These are phyloP conservation scores for Eurosta solidaginis DNA, from an alignment of 1,140 invertebrate species.

Conservation along the genomic window DNA sequence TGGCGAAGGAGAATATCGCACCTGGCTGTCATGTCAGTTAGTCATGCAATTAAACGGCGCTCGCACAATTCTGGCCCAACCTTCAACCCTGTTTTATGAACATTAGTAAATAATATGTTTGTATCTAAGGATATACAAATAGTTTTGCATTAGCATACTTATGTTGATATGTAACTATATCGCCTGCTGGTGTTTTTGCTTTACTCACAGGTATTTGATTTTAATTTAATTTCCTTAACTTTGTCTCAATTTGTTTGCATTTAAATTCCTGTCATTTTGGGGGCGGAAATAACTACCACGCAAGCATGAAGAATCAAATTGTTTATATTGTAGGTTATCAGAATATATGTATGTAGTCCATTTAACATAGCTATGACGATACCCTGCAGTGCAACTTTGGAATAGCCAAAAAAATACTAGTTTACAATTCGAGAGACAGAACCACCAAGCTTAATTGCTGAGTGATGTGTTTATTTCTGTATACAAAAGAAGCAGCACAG, in stretches of 20 bases:
- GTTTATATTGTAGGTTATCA: too few species aligned
- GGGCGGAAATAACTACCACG: slow-evolving; percentile 5
- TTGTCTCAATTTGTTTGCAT: slow-evolving; percentile 28
- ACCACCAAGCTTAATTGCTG: too few species aligned
- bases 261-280: slow-evolving; percentile 21
- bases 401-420: too few species aligned
- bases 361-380: too few species aligned
- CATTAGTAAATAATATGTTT: neutral
- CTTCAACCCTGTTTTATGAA: neutral
- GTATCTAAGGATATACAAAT: neutral
- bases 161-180: neutral
- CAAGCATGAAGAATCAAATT: neutral
- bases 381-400: too few species aligned
- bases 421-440: too few species aligned
- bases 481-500: too few species aligned
- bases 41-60: neutral
- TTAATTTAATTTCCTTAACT: slow-evolving; percentile 28
- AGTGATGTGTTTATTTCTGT: too few species aligned
- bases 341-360: neutral
- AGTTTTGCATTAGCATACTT: neutral
- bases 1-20: neutral
- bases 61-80: neutral
- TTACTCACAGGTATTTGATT: slow-evolving; percentile 7
- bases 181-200: neutral
- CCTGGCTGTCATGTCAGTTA: slow-evolving; percentile 26